phyloP scores from a whole-genome alignment of 2,888 invertebrate genomes.

The Diogma glabrata region DNA sequence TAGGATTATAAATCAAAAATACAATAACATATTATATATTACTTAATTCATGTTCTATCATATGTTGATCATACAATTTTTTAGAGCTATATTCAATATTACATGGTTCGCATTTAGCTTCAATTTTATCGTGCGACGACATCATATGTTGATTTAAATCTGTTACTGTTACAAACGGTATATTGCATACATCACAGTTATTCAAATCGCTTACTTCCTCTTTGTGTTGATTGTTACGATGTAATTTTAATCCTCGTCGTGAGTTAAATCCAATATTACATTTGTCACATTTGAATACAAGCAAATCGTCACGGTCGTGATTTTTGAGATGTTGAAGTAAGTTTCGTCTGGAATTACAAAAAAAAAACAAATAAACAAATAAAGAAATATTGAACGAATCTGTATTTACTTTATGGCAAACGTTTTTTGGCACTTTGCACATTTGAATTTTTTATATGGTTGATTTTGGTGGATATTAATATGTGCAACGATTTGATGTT shows the following conservation, averaged over 20 bases:
- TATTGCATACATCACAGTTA: constrained; percentile 22
- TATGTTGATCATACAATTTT: constrained; percentile 21
- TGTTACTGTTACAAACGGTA: constrained; percentile 20
- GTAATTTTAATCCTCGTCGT: constrained; percentile 21
- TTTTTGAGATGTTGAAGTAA: constrained; percentile 22
- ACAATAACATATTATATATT: neutral
- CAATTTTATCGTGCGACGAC: constrained; percentile 20
- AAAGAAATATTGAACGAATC: neutral
- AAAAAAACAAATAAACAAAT: neutral
- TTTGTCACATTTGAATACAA: constrained; percentile 20
- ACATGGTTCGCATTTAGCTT: constrained; percentile 21
- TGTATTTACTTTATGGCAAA: constrained; percentile 26
- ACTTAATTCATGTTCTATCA: constrained; percentile 19
- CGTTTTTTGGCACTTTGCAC: constrained; percentile 28
- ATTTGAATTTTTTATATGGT: constrained; percentile 22
- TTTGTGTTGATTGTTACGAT: constrained; percentile 22
- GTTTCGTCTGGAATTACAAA: constrained; percentile 19
- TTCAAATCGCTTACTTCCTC: constrained; percentile 21
- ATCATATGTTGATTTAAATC: constrained; percentile 22
- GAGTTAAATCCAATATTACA: constrained; percentile 22
- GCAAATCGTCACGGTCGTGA: constrained; percentile 18
- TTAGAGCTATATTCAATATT: constrained; percentile 21
- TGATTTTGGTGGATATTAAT: constrained; percentile 16
- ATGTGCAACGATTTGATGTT: constrained; percentile 29
- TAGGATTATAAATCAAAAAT: no score